A percentile compares a stretch with the other conserved stretches of the same genome.
These are phyloP conservation scores for Neomonachus schauinslandi DNA, from an alignment of 2,113 vertebrate species.

Conservation along the genomic window DNA sequence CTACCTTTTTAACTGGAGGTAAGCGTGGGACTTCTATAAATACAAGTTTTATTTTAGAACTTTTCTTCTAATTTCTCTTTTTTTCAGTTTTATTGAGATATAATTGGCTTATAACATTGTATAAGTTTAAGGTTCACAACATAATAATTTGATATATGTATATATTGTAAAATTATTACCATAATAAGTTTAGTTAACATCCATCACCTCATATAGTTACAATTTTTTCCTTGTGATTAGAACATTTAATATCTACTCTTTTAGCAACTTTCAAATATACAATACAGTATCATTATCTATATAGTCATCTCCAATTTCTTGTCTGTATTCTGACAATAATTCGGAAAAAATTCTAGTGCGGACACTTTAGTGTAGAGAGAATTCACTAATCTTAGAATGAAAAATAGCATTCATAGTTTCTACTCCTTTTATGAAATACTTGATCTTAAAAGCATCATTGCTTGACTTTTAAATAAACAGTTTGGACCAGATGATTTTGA, in stretches of 20 bases:
- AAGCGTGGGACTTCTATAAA: conserved; percentile 48
- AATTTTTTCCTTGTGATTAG: neutral
- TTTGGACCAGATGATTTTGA: neutral
- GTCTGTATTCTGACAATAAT: neutral
- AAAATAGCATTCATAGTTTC: neutral
- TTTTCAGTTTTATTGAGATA: neutral
- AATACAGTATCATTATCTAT: neutral
- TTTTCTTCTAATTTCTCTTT: neutral
- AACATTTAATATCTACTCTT: neutral
- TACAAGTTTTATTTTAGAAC: conserved; percentile 37
- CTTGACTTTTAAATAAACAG: conserved; percentile 1
- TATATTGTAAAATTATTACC: neutral
- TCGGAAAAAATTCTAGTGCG: neutral
- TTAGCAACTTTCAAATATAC: neutral
- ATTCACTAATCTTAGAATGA: neutral
- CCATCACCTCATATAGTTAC: neutral
- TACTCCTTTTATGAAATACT: neutral
- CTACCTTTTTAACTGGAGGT: conserved; percentile 56
- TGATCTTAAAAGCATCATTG: neutral
- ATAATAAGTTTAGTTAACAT: neutral
- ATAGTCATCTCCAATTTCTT: neutral
- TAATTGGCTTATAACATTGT: neutral
- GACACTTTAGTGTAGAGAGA: neutral
- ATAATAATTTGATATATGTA: neutral
- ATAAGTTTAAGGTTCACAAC: neutral